Conservation (phyloP, 2,113 vertebrate species). For the Tor tambroides region DNA sequence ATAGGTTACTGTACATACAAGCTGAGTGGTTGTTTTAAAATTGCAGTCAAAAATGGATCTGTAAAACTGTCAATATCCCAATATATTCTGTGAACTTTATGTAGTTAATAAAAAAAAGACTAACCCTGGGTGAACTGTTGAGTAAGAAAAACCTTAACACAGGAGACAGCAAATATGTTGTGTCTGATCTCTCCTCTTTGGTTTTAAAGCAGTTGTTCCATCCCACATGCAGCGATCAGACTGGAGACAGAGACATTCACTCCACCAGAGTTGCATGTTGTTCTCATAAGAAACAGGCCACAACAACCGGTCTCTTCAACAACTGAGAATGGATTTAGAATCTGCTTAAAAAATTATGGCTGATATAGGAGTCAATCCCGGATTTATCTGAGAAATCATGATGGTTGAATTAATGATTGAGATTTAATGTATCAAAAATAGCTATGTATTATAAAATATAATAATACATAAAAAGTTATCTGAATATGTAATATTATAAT, state of each 20-base stretch:
- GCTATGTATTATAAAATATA: not conserved
- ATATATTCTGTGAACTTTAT: not conserved
- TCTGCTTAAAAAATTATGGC: not conserved
- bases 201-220: not conserved
- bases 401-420: not conserved
- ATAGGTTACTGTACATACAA: conserved; percentile 61
- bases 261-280: not conserved
- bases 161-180: not conserved
- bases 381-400: not conserved
- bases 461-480: not conserved
- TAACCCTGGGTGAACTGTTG: not conserved
- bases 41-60: not conserved
- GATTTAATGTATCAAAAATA: no score
- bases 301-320: not conserved
- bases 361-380: not conserved
- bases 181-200: not conserved
- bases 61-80: not conserved
- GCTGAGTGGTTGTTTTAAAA: conserved; percentile 12
- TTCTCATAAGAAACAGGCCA: not conserved
- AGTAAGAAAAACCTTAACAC: not conserved
- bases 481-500: not conserved
- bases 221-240: not conserved
- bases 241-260: not conserved
- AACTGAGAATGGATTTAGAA: not conserved
- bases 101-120: not conserved